phyloP scores from a whole-genome alignment of 2,113 vertebrate genomes.

The Blennius ocellaris region DNA sequence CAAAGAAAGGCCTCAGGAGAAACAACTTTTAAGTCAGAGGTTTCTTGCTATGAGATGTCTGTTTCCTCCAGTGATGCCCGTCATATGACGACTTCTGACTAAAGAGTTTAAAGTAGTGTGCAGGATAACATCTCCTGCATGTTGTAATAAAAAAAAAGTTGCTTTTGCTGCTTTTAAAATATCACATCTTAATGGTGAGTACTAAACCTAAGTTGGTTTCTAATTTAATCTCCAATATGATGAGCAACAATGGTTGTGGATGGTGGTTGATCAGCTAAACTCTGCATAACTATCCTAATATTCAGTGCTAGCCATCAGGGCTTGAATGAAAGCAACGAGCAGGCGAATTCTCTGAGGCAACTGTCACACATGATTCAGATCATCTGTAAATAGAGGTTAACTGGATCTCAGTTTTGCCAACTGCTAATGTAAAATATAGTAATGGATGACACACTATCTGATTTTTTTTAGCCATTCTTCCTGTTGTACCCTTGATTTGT shows the following conservation, averaged over 20 bases:
- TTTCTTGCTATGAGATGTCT: too few species aligned
- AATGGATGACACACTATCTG: constrained; percentile 13
- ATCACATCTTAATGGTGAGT: too few species aligned
- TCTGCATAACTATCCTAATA: constrained; percentile 5
- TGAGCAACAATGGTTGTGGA: neutral
- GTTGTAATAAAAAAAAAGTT: too few species aligned
- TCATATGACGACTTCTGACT: too few species aligned
- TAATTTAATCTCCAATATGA: neutral
- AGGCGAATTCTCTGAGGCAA: constrained; percentile 15
- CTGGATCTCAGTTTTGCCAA: constrained; percentile 10
- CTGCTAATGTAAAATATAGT: neutral
- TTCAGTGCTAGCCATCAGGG: constrained; percentile 30
- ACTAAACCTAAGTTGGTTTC: too few species aligned
- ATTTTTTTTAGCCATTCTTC: constrained; percentile 34
- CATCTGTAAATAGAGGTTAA: constrained; percentile 33
- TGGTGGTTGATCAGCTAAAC: neutral
- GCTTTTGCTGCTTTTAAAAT: too few species aligned
- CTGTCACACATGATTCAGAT: constrained; percentile 29
- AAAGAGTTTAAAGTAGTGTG: too few species aligned
- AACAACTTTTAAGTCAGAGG: too few species aligned
- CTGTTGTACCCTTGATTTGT: constrained; percentile 32
- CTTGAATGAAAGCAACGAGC: constrained; percentile 3
- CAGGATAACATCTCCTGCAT: too few species aligned
- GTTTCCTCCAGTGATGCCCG: too few species aligned
- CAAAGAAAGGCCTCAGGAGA: too few species aligned